Evolutionary conservation across 2,113 vertebrate species (phyloP).

Genomic region (Fulica atra): DNA sequence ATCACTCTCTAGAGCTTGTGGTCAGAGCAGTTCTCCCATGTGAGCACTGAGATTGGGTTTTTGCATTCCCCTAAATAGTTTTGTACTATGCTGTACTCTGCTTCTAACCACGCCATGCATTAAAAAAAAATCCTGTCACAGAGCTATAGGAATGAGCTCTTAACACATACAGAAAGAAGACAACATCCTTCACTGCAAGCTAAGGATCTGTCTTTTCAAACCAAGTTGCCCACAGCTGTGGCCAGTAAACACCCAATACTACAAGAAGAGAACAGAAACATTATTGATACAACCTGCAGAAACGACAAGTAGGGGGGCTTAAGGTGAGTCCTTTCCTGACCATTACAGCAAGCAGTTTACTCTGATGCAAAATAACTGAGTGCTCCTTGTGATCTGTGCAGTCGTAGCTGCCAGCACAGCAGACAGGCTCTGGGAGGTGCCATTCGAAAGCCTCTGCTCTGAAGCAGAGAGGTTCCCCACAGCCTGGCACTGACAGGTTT

Average conservation of each 20-base stretch:
- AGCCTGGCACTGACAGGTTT: not conserved
- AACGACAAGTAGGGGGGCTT: not conserved
- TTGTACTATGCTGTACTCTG: not conserved
- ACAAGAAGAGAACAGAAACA: not conserved
- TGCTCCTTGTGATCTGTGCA: rapidly evolving
- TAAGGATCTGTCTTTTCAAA: not conserved
- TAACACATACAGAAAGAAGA: not conserved
- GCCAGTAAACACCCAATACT: not conserved
- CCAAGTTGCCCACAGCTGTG: not conserved
- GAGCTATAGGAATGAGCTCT: not conserved
- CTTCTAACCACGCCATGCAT: not conserved
- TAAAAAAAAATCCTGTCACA: not conserved
- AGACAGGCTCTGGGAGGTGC: not conserved
- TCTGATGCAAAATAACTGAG: not conserved
- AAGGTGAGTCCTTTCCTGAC: not conserved
- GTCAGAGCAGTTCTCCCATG: not conserved
- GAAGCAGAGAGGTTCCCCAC: not conserved
- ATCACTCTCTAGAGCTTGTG: not conserved
- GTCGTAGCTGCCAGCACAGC: not conserved
- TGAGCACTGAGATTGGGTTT: not conserved
- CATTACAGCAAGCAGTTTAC: not conserved
- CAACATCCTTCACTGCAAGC: not conserved
- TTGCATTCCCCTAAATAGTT: not conserved
- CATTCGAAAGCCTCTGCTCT: not conserved
- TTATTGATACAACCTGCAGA: not conserved